Percentiles rank a stretch among this genome's conserved stretches.
These are phyloP conservation scores for Knipowitschia caucasica DNA, from an alignment of 2,797 vertebrate species.

Conservation along the genomic window DNA sequence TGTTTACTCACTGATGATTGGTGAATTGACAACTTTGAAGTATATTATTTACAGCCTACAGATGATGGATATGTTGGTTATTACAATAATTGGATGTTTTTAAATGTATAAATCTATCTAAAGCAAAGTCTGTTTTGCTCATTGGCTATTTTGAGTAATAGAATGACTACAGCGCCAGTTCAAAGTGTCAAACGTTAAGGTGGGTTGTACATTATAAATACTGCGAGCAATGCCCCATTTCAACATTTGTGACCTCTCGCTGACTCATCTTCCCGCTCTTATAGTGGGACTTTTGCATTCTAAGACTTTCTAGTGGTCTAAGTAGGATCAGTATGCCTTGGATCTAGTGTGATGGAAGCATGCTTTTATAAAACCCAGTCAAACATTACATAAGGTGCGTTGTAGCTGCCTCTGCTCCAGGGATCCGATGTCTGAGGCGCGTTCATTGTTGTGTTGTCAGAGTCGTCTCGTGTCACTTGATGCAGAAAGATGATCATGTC, in stretches of 20 bases:
- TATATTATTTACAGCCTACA: no score
- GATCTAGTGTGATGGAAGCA: slow-evolving; percentile 42
- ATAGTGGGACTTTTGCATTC: slow-evolving; percentile 40
- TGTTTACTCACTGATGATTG: slow-evolving; percentile 23
- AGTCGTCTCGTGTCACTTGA: slow-evolving; percentile 26
- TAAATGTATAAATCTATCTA: no score
- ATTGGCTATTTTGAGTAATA: no score
- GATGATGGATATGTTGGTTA: no score
- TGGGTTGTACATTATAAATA: slow-evolving; percentile 10
- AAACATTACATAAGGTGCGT: slow-evolving; percentile 33
- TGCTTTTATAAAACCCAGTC: slow-evolving; percentile 45
- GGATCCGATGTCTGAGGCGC: slow-evolving; percentile 4
- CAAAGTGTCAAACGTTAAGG: not conserved
- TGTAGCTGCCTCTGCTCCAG: slow-evolving; percentile 24
- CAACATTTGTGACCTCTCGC: slow-evolving; percentile 20
- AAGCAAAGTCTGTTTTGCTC: no score
- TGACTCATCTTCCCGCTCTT: slow-evolving; percentile 36
- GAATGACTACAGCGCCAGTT: not conserved
- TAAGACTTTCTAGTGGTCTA: slow-evolving; percentile 36
- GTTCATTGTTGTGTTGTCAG: slow-evolving; percentile 13
- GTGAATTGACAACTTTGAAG: slow-evolving; percentile 19
- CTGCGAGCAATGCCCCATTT: not conserved
- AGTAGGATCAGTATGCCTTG: slow-evolving; percentile 42
- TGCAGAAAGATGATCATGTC: slow-evolving; percentile 24
- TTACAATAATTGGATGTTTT: no score